Percentiles rank a stretch among this genome's conserved stretches.
These are phyloP conservation scores for Ethmia dodecea DNA, from an alignment of 2,888 invertebrate genomes.

Conservation along the genomic window DNA sequence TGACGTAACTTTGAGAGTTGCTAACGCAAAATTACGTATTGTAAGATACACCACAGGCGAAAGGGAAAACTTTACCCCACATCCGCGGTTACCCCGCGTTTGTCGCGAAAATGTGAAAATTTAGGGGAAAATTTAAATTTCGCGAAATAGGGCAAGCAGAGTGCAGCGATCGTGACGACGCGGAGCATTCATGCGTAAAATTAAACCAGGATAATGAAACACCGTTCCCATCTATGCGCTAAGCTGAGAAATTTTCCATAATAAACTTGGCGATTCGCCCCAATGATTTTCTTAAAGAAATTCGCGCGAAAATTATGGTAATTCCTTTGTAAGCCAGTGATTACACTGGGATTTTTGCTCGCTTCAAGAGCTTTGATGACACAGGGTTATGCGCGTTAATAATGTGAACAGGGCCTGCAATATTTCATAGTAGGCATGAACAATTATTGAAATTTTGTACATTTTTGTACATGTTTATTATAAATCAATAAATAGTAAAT, in stretches of 20 bases:
- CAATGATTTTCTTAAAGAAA: not conserved
- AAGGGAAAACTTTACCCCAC: constrained; percentile 6
- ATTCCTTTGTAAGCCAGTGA: constrained; percentile 5
- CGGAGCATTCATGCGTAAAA: constrained; percentile 72
- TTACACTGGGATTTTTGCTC: too few relatives aligned
- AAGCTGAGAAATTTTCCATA: constrained; percentile 27
- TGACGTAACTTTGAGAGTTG: too few relatives aligned
- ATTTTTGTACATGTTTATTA: too few relatives aligned
- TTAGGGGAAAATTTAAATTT: constrained; percentile 21
- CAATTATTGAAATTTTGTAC: too few relatives aligned
- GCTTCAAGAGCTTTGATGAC: too few relatives aligned
- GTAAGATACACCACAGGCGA: too few relatives aligned
- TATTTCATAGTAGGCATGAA: too few relatives aligned
- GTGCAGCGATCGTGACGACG: constrained; percentile 31
- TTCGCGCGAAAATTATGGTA: constrained; percentile 7
- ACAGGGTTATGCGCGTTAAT: too few relatives aligned
- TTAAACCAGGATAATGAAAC: constrained; percentile 66
- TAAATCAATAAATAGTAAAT: too few relatives aligned
- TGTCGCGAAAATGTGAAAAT: constrained; percentile 1
- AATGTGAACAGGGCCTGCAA: too few relatives aligned
- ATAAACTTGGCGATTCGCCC: constrained; percentile 28
- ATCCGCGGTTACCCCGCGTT: constrained; percentile 8
- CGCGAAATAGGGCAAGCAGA: constrained; percentile 22
- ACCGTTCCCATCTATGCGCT: constrained; percentile 33
- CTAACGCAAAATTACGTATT: too few relatives aligned